Conservation (phyloP, 2,113 vertebrate species). For the Halcyon malimbica region DNA sequence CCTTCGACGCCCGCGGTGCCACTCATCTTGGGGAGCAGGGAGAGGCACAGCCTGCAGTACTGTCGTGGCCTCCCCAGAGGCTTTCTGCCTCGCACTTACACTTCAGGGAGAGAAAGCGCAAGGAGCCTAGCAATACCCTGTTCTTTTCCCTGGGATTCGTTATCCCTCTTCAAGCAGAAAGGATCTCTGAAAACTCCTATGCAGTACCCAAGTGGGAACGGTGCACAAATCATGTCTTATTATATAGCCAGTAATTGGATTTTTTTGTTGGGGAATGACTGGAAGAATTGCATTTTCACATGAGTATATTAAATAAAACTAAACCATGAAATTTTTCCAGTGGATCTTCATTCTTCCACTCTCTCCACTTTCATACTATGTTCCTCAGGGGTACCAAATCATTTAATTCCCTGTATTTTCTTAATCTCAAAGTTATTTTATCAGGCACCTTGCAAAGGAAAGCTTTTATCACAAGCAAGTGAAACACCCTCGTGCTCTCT, state of each 20-base stretch:
- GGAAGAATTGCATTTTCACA: background rate
- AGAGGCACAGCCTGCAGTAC: fast-evolving
- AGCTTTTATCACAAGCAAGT: background rate
- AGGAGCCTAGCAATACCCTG: fast-evolving
- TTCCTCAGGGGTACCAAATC: background rate
- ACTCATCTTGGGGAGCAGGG: too few species aligned
- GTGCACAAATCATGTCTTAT: background rate
- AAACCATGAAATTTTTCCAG: background rate
- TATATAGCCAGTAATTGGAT: background rate
- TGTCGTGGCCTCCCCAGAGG: fast-evolving
- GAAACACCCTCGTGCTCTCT: background rate
- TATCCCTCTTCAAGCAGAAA: background rate
- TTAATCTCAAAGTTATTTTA: background rate
- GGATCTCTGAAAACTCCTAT: background rate
- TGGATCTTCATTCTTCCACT: background rate
- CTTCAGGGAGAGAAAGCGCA: background rate
- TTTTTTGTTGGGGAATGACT: background rate
- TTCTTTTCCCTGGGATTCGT: background rate
- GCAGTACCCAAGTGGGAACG: background rate
- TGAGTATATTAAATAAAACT: background rate
- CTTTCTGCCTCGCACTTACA: fast-evolving
- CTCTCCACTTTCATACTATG: background rate
- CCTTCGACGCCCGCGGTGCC: background rate
- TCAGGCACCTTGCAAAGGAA: background rate
- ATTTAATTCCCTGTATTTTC: background rate